phyloP scores from a whole-genome alignment of 2,888 invertebrate species.

The Sisyra terminalis region DNA sequence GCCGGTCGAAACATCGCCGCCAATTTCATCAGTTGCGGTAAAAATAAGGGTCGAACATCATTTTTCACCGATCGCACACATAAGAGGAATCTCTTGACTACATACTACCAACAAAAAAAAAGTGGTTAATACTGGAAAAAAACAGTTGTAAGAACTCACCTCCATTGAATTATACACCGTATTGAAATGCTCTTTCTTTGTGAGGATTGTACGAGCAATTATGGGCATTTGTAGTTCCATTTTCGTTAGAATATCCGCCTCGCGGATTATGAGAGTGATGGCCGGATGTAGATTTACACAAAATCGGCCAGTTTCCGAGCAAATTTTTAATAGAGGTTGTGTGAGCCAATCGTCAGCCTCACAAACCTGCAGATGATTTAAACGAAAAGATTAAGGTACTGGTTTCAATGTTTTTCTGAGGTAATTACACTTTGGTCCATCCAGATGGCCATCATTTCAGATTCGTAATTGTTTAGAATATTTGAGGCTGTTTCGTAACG shows the following conservation, averaged over 20 bases:
- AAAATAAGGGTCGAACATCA: conserved; percentile 78
- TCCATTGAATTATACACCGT: conserved; percentile 44
- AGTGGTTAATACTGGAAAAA: background rate
- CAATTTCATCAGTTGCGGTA: conserved; percentile 73
- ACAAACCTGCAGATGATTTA: too few species aligned
- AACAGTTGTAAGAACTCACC: too few species aligned
- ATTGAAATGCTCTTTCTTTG: conserved; percentile 61
- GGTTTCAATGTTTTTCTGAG: background rate
- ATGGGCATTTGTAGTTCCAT: conserved; percentile 67
- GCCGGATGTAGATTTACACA: conserved; percentile 64
- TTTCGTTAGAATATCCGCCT: conserved; percentile 72
- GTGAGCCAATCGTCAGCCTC: conserved; percentile 45
- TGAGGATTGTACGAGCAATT: conserved; percentile 60
- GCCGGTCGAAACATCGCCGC: conserved; percentile 73
- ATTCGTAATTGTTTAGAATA: conserved; percentile 57
- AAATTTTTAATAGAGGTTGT: conserved; percentile 42
- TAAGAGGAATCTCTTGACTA: conserved; percentile 57
- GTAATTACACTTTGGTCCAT: conserved; percentile 60
- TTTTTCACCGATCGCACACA: conserved; percentile 61
- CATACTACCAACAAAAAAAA: conserved; percentile 34
- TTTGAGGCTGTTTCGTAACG: conserved; percentile 59
- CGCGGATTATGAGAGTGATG: conserved; percentile 58
- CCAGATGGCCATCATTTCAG: conserved; percentile 68
- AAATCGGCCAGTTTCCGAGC: conserved; percentile 43
- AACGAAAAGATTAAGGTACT: background rate